phyloP scores from a whole-genome alignment of 1,140 invertebrate genomes.

The Littorina saxatilis region DNA sequence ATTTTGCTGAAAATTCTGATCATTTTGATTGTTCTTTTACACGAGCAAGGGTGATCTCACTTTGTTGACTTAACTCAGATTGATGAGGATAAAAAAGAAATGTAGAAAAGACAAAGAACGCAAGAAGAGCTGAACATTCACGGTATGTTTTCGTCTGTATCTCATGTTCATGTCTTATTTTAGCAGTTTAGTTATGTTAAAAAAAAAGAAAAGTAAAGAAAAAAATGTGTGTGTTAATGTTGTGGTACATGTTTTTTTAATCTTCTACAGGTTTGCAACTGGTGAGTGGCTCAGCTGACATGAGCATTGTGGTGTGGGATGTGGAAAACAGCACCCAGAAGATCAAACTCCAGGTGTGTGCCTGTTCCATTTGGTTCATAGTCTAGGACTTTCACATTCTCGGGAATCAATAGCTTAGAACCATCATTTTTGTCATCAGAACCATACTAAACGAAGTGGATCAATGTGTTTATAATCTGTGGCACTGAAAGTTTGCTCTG shows the following conservation, averaged over 20 bases:
- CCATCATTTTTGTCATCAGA: too few relatives aligned
- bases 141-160: background rate
- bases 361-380: background rate
- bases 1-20: too few relatives aligned
- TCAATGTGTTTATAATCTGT: background rate
- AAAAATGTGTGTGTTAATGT: background rate
- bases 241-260: conserved; percentile 40
- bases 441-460: too few relatives aligned
- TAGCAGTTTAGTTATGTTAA: too few relatives aligned
- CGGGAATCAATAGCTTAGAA: too few relatives aligned
- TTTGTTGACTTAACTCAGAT: too few relatives aligned
- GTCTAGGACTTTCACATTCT: too few relatives aligned
- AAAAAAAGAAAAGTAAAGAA: background rate
- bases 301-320: conserved; percentile 73
- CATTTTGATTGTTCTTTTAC: too few relatives aligned
- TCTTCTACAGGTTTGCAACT: conserved; percentile 61
- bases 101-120: background rate
- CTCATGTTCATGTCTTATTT: too few relatives aligned
- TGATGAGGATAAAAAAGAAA: background rate
- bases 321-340: conserved; percentile 70
- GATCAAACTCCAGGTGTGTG: conserved; percentile 71
- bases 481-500: too few relatives aligned
- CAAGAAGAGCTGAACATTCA: background rate
- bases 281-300: conserved; percentile 72
- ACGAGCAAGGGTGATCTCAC: too few relatives aligned